These are phyloP conservation scores for Capromys pilorides DNA, from an alignment of 2,797 vertebrate species.

Conservation along the genomic window DNA sequence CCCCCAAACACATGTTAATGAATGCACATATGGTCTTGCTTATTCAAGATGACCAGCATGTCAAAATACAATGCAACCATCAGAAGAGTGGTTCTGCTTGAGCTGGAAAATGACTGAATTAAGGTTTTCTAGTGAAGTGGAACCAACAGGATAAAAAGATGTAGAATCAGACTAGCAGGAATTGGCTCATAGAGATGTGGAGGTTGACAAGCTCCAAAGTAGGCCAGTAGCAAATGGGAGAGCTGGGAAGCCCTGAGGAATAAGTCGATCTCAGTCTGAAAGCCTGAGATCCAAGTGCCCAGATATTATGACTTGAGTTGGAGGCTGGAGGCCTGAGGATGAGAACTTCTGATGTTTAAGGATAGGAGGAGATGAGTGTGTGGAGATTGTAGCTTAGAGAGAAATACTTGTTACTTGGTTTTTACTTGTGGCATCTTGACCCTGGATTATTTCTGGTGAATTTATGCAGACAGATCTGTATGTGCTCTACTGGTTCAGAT, in stretches of 20 bases:
- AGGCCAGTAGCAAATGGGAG: background rate
- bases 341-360: too few relatives aligned
- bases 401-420: background rate
- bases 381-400: background rate
- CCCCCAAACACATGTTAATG: background rate
- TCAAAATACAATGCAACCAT: too few relatives aligned
- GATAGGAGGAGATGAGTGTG: too few relatives aligned
- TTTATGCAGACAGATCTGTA: too few relatives aligned
- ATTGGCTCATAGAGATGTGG: background rate
- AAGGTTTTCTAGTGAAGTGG: background rate
- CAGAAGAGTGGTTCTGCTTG: background rate
- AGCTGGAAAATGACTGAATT: background rate
- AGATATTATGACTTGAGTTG: background rate
- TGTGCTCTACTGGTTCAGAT: background rate
- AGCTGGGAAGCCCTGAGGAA: background rate
- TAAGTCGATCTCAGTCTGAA: background rate
- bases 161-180: background rate
- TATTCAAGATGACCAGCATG: background rate
- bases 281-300: too few relatives aligned
- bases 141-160: background rate
- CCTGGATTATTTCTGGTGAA: too few relatives aligned
- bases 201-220: background rate
- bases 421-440: background rate
- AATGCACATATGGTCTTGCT: background rate
- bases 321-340: background rate